Evolutionary conservation across 1,140 invertebrate genomes (phyloP).

Genomic region (Lucilia sericata): DNA sequence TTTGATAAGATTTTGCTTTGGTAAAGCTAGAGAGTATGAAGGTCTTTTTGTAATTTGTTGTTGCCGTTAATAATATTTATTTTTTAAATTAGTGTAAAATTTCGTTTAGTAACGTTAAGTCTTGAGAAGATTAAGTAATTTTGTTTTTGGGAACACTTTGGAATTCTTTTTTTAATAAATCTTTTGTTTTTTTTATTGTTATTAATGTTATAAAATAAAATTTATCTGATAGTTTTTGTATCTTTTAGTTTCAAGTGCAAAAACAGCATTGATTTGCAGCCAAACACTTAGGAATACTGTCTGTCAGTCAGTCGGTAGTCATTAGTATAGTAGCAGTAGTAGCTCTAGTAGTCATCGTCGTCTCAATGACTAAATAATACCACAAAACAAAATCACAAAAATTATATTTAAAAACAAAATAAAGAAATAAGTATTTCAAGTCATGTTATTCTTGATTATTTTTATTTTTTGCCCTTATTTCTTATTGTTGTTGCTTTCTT

Average conservation of each 20-base stretch:
- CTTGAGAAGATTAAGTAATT: not conserved
- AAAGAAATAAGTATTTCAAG: not conserved
- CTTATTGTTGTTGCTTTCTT: not conserved
- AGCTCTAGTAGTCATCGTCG: not conserved
- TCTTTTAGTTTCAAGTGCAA: not conserved
- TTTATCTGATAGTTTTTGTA: not conserved
- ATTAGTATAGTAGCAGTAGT: not conserved
- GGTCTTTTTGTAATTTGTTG: not conserved
- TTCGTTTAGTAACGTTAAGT: not conserved
- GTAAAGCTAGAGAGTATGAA: not conserved
- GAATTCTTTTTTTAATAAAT: not conserved
- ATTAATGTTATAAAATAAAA: not conserved
- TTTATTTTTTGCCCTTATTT: not conserved
- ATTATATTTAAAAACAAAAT: not conserved
- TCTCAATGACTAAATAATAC: constrained; percentile 11
- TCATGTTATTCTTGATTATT: constrained; percentile 1
- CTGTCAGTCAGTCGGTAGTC: not conserved
- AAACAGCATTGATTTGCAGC: not conserved
- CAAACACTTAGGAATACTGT: constrained; percentile 8
- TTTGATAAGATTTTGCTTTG: constrained; percentile 37
- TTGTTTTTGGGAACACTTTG: not conserved
- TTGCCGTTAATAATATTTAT: not conserved
- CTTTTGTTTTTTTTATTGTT: not conserved
- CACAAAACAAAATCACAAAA: constrained; percentile 10
- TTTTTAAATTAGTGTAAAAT: not conserved